These are phyloP conservation scores for Heliconius aoede DNA, from an alignment of 2,888 invertebrate species.

Conservation along the genomic window DNA sequence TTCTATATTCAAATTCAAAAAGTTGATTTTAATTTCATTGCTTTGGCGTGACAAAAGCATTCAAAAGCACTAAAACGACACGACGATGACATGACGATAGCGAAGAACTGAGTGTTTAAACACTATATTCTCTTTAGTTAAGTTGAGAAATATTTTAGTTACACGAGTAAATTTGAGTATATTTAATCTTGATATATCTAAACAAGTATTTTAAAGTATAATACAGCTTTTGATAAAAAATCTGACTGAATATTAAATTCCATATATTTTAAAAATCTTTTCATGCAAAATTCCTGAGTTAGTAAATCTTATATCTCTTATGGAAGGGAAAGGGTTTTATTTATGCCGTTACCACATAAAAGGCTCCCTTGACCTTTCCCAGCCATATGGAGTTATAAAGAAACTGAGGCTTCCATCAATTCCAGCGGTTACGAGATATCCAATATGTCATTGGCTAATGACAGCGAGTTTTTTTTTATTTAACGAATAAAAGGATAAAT, in stretches of 20 bases:
- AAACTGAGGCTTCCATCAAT: conserved; percentile 40
- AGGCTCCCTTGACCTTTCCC: conserved; percentile 30
- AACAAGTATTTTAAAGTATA: neutral
- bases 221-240: conserved; percentile 2
- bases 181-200: neutral
- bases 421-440: conserved; percentile 41
- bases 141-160: too few species aligned
- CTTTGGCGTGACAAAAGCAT: neutral
- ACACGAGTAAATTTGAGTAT: too few species aligned
- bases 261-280: conserved; percentile 27
- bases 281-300: conserved; percentile 26
- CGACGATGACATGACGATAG: too few species aligned
- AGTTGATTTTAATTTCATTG: neutral
- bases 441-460: conserved; percentile 45
- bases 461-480: conserved; percentile 23
- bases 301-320: conserved; percentile 24
- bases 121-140: neutral
- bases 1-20: neutral
- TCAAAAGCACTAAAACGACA: too few species aligned
- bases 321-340: conserved; percentile 28
- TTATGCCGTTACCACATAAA: conserved; percentile 32
- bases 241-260: neutral
- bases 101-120: too few species aligned
- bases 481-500: neutral
- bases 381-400: conserved; percentile 39